Base-by-base conservation (phyloP, 2,113 vertebrate genomes). In the Psilopogon haemacephalus region DNA sequence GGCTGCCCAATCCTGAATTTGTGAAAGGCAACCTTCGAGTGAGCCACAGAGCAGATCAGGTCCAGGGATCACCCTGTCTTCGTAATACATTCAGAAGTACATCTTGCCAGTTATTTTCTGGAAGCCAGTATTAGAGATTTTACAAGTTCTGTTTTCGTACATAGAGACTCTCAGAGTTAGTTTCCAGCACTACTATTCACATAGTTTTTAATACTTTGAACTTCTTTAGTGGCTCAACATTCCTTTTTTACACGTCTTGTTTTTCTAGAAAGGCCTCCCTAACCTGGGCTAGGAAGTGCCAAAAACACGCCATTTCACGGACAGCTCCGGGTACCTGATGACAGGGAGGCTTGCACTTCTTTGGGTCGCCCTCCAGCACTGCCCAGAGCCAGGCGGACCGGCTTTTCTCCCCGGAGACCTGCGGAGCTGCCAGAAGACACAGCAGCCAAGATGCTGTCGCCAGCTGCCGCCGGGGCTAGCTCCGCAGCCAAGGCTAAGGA, bases 191-290 rank as follows among this genome's bases (percentile, higher is more conserved):
- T 37, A 50, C 32, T 26, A 23, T 40, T 62, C 27, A 6, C 23
- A 4, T 62, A 46, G n/a, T n/a, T 78, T 86, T 78, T 54, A 87
- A 72, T 44, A 15, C 24, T 62, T 67, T 79, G 56, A 89, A 80
- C 7, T 32, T 21, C 7, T 77, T 56, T 40, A 2, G 2, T 33
- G 59, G 75, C 17, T 76, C 75, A 63, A 70, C 63, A 27, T 37
- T 33, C 13, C 67, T 85, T 32, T 87, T 87, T 69, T 32, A 33
- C 0, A 0, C 0, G 2, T 17, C 71, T 80, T 70, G 27, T 79
- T 84, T 83, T 92, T 88, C 84, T 87, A 72, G 77, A 92, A 69
- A 60, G 65, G 33, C 74, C 35, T 91, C 69, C 81, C 58, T 71
- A 63, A 42, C 52, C 55, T 23, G 46, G 37, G 63, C n/a, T 71